phyloP scores from a whole-genome alignment of 2,797 vertebrate genomes.

The Protonibea diacanthus region DNA sequence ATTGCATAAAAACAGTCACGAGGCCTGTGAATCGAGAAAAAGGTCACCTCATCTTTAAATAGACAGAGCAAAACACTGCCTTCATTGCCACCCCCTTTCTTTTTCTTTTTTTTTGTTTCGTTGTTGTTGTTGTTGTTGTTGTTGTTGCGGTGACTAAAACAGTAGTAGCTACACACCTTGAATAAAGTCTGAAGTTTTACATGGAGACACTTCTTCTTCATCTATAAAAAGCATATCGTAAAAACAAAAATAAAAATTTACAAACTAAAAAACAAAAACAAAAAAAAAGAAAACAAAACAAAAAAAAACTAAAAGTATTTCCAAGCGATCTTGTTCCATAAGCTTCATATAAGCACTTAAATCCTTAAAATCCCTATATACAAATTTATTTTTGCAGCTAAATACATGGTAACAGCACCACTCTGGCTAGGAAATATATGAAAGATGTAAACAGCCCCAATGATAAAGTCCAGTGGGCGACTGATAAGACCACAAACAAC shows the following conservation, averaged over 20 bases:
- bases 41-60: conserved; percentile 80
- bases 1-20: conserved; percentile 83
- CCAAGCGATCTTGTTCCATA: conserved; percentile 83
- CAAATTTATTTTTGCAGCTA: conserved; percentile 93
- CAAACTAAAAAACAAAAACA: conserved; percentile 79
- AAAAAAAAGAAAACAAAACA: conserved; percentile 38
- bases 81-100: conserved; percentile 71
- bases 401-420: conserved; percentile 87
- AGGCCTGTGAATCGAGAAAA: conserved; percentile 72
- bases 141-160: conserved; percentile 70
- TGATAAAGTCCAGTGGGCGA: conserved; percentile 83
- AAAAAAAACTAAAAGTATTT: conserved; percentile 79
- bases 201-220: conserved; percentile 83
- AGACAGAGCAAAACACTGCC: conserved; percentile 80
- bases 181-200: conserved; percentile 79
- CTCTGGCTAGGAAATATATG: conserved; percentile 84
- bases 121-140: too few relatives aligned
- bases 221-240: conserved; percentile 84
- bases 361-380: conserved; percentile 91
- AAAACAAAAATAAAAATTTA: conserved; percentile 81
- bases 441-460: conserved; percentile 85
- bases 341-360: conserved; percentile 94
- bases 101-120: too few relatives aligned
- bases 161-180: conserved; percentile 83
- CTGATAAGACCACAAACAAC: conserved; percentile 84